These are phyloP conservation scores for Elmis aenea DNA, from an alignment of 2,888 invertebrate species.

Conservation along the genomic window DNA sequence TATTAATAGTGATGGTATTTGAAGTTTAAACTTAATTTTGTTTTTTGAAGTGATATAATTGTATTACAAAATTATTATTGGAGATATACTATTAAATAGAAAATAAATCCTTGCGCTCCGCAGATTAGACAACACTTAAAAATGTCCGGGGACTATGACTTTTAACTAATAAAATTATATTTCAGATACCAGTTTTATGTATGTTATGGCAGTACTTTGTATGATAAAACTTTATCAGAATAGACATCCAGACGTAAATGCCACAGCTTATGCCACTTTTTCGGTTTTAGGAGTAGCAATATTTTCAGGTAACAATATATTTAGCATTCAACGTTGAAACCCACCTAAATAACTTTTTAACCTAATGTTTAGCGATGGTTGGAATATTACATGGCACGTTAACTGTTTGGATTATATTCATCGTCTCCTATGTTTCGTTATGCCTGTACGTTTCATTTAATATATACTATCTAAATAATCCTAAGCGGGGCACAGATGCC, in stretches of 20 bases:
- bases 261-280: conserved; percentile 73
- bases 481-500: conserved; percentile 54
- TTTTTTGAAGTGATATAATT: too few relatives aligned
- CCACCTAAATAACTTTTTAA: conserved; percentile 1
- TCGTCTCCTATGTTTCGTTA: conserved; percentile 58
- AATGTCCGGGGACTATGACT: too few relatives aligned
- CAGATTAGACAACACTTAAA: too few relatives aligned
- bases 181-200: conserved; percentile 90
- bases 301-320: conserved; percentile 52
- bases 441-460: conserved; percentile 48
- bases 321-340: conserved; percentile 3
- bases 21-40: too few relatives aligned
- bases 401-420: conserved; percentile 68
- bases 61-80: too few relatives aligned
- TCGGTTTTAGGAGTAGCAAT: conserved; percentile 70
- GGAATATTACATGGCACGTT: conserved; percentile 63
- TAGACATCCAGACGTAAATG: conserved; percentile 81
- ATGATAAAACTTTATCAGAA: conserved; percentile 86
- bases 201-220: conserved; percentile 78
- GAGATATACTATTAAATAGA: too few relatives aligned
- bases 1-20: too few relatives aligned
- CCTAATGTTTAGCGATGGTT: conserved; percentile 51
- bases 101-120: too few relatives aligned
- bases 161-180: too few relatives aligned
- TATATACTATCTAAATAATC: conserved; percentile 41